Percentiles rank a stretch among this genome's conserved stretches.
phyloP scores from a whole-genome alignment of 2,113 vertebrate genomes.

The Sphaerodactylus townsendi region DNA sequence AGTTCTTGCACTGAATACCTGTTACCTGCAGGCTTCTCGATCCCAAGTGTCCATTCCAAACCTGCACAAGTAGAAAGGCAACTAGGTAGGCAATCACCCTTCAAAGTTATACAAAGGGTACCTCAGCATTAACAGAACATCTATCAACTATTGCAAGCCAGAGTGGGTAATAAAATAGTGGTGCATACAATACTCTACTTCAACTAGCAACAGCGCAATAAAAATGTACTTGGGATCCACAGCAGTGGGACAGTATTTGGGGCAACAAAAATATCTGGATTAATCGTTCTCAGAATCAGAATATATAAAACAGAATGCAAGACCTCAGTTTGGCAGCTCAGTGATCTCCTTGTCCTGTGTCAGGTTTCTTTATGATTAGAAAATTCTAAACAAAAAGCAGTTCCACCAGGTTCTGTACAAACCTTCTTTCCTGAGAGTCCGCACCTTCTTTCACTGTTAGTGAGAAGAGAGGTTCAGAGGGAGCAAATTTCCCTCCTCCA shows the following conservation, averaged over 20 bases:
- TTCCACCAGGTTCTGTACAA: constrained; percentile 41
- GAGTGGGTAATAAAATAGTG: not conserved
- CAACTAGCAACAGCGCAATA: constrained; percentile 23
- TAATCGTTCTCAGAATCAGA: constrained; percentile 52
- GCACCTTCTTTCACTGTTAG: constrained; percentile 50
- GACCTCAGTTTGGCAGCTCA: constrained; percentile 12
- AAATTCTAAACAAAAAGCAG: not conserved
- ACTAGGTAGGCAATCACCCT: not conserved
- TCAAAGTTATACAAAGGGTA: not conserved
- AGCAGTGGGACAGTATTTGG: constrained; percentile 2
- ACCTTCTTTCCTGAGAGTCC: constrained; percentile 67
- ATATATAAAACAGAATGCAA: not conserved
- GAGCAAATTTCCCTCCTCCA: constrained; percentile 59
- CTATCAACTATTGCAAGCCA: constrained; percentile 17
- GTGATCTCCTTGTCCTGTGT: not conserved
- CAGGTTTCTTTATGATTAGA: constrained; percentile 8
- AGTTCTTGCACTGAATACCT: constrained; percentile 10
- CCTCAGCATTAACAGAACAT: not conserved
- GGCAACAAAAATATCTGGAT: constrained; percentile 12
- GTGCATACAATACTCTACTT: not conserved
- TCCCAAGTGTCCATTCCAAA: not conserved
- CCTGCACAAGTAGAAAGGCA: not conserved
- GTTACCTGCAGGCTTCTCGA: constrained; percentile 16
- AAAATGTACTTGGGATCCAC: not conserved
- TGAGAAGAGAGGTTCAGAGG: constrained; percentile 48